Evolutionary conservation across 2,888 invertebrate genomes (phyloP), one percentile per base, ranked within the genome.

Genomic region (Formica aserva): DNA sequence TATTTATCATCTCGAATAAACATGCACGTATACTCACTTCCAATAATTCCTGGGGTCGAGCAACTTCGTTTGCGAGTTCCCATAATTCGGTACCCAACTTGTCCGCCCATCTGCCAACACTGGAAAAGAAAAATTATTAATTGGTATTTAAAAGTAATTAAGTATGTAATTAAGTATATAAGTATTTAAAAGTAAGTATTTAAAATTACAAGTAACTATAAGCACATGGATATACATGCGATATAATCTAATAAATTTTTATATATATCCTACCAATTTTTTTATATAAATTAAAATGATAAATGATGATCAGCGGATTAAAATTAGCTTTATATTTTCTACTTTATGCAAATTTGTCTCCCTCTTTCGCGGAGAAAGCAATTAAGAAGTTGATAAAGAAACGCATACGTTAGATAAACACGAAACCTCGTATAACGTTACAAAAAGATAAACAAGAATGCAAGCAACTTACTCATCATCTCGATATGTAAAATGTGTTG

Each of bases 91-190:
- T 96, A 48, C 98, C 98, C 85, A 98, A 96, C 84, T 95, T 96
- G 87, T 96, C 96, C 32, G 98, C 98, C 98, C 98, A 98, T 95
- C 96, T 96, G 93, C 96, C 96, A 67, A 98, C 97, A 86, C 98
- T 98, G 95, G 5, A 76, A 74, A 6, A 18, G n/a, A 52, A 11
- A 74, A 83, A 57, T 63, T 8, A 15, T 15, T 22, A 22, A 22
- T 22, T 22, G 22, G 0, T 22, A 22, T 22, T 22, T 22, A 22
- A 22, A 22, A 22, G 22, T 22, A 22, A 22, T 22, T 22, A 22
- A 22, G 22, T 22, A 22, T 22, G 22, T 22, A 22, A 22, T 22
- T 22, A 22, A 22, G 22, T 22, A 22, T 22, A 22, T 22, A 22
- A 22, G 22, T 22, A 22, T 22, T 22, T 22, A 22, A 22, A 22